Conservation (phyloP, 2,888 invertebrate species). For the Nephrotoma appendiculata region DNA sequence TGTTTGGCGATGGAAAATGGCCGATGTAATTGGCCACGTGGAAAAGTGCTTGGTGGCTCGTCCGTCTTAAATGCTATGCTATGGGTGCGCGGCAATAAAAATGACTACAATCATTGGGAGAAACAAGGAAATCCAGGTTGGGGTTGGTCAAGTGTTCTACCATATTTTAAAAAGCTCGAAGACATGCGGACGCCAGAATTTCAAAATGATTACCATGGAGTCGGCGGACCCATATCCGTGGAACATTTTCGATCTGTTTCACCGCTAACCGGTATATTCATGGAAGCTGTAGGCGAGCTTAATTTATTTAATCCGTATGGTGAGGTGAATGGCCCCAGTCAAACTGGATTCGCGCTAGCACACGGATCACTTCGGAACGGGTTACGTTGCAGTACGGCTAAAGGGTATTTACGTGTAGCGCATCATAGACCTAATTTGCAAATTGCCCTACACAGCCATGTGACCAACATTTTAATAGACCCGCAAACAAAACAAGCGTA, state of each 20-base stretch:
- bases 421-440: conserved; percentile 56
- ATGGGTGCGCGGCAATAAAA: conserved; percentile 68
- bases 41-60: conserved; percentile 64
- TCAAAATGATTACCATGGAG: conserved; percentile 43
- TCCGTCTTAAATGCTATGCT: conserved; percentile 83
- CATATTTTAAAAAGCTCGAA: conserved; percentile 69
- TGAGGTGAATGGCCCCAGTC: conserved; percentile 65
- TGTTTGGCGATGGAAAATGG: conserved; percentile 52
- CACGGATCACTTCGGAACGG: conserved; percentile 68
- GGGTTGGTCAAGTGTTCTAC: conserved; percentile 58
- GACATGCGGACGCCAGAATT: conserved; percentile 53
- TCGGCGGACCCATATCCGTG: conserved; percentile 55
- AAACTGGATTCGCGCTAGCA: conserved; percentile 62
- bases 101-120: conserved; percentile 79
- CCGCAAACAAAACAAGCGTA: conserved; percentile 41
- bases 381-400: conserved; percentile 68
- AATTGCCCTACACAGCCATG: conserved; percentile 51
- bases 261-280: conserved; percentile 50
- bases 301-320: conserved; percentile 43
- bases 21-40: conserved; percentile 62
- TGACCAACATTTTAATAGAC: conserved; percentile 51
- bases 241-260: conserved; percentile 58
- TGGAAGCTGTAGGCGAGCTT: conserved; percentile 52
- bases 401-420: conserved; percentile 59
- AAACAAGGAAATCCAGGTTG: conserved; percentile 58